phyloP scores from a whole-genome alignment of 2,113 vertebrate species.

The Acrocephalus kingi region DNA sequence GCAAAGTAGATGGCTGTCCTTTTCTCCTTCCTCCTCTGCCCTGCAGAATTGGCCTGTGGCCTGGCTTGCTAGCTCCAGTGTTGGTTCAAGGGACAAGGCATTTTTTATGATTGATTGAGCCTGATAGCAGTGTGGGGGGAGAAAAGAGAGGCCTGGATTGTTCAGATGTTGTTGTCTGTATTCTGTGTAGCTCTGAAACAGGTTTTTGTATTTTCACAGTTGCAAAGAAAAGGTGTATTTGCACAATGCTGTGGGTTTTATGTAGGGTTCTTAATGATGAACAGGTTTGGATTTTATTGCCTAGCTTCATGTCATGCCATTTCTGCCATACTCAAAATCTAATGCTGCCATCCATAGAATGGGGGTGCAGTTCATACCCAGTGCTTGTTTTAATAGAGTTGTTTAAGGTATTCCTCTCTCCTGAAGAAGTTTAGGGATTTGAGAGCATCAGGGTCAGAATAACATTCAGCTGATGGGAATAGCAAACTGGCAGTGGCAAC shows the following conservation, averaged over 20 bases:
- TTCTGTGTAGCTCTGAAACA: not conserved
- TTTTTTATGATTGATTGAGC: not conserved
- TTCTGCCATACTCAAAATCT: not conserved
- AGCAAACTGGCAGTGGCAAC: not conserved
- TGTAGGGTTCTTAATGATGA: not conserved
- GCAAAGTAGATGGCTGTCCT: conserved; percentile 46
- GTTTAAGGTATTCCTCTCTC: not conserved
- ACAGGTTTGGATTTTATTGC: not conserved
- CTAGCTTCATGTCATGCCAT: not conserved
- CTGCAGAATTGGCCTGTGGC: not conserved
- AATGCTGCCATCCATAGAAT: not conserved
- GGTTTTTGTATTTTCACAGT: not conserved
- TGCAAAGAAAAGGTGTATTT: not conserved
- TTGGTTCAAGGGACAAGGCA: not conserved
- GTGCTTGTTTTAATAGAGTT: not conserved
- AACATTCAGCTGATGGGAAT: not conserved
- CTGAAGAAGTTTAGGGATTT: not conserved
- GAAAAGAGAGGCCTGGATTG: not conserved
- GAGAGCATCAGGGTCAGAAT: not conserved
- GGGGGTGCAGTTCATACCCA: not conserved
- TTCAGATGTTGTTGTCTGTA: not conserved
- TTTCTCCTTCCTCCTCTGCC: conserved; percentile 28
- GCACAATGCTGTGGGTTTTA: not conserved
- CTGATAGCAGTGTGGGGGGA: not conserved
- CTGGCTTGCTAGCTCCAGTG: not conserved